Evolutionary conservation across 2,888 invertebrate species (phyloP), one percentile per base, ranked within the genome.

Genomic region (Oscheius onirici): DNA sequence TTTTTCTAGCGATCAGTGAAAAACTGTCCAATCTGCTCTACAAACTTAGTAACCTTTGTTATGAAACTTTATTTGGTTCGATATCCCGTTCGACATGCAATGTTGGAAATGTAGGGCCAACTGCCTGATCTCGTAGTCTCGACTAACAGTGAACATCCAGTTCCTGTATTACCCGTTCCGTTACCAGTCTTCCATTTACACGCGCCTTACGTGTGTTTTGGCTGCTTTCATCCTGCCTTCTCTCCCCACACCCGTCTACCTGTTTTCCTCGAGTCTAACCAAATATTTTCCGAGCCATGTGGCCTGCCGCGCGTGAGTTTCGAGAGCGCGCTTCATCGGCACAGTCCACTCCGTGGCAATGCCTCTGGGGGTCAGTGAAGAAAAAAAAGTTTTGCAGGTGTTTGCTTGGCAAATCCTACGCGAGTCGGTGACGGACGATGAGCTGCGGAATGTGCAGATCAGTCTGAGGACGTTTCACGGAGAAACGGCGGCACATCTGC

Each of bases 341-440:
- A 43, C 40, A 58, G 58, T 58, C 58, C 58, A 58, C 58, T 58
- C 58, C 58, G 41, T 17, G 5, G 41, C n/a, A 41, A 1, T 15
- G 24, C 17, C 41, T 13, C 46, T 17, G 46, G 46, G 46, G 46
- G n/a, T 17, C 13, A 15, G 55, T 3, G 3, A 55, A 24, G 2
- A 55, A 26, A 8, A 26, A 26, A n/a, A 20, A 55, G 51, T n/a
- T 52, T 77, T 83, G 44, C 73, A 85, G 85, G 87, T 87, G 24
- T 87, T 87, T 66, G 87, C 87, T 15, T 87, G 87, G 87, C 87
- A 87, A 71, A 85, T 87, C 28, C 79, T 87, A 13, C 84, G 87
- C 22, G 87, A 87, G 72, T 85, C 86, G 26, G 84, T 86, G 41
- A 84, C 84, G n/a, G 87, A 87, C 57, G 85, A 86, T 43, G 86